Evolutionary conservation across 2,113 vertebrate genomes (phyloP), one percentile per base, ranked within the genome.

Genomic region (Colaptes auratus): DNA sequence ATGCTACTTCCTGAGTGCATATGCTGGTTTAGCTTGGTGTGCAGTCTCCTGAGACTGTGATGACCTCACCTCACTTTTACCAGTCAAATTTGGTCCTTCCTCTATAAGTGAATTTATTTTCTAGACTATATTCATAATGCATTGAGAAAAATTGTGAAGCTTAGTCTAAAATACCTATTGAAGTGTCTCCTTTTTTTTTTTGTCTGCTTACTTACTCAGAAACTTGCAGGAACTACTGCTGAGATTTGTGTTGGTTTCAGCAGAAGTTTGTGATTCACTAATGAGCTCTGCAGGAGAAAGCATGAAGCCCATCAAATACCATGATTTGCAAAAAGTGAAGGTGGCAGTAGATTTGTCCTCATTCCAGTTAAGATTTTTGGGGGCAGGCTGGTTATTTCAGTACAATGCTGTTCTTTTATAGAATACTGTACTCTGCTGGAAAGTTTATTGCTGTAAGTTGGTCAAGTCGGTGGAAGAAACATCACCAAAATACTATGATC

Each of bases 231-330:
- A 91, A 31, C 24, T 56, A 7, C 80, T 77, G 56, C 48, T 67
- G 92, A 82, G 58, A 31, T 88, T 91, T 90, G 33, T 91, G 82
- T 86, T 92, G 76, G 23, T 90, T 91, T 88, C 69, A 67, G 86
- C 86, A 81, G 33, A 50, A 20, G 55, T 76, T 89, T 39, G 36
- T 70, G 33, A 19, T 80, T 71, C 25, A 12, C 46, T 82, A 66
- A 44, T 63, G 50, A 82, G 35, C 17, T 3, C 36, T 70, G 10
- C 20, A 53, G 27, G 58, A 58, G 36, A 76, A 89, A 82, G 30
- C 33, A 39, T 70, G 77, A 92, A 61, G 33, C 50, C 6, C 25
- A 12, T 69, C 39, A 53, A 80, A 73, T 46, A 27, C 39, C 64
- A 1, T 15, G 3, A 58, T 66, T 44, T 61, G 27, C 48, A 85